Base-by-base conservation (phyloP, 2,113 vertebrate species). In the Tringa solitaria region DNA sequence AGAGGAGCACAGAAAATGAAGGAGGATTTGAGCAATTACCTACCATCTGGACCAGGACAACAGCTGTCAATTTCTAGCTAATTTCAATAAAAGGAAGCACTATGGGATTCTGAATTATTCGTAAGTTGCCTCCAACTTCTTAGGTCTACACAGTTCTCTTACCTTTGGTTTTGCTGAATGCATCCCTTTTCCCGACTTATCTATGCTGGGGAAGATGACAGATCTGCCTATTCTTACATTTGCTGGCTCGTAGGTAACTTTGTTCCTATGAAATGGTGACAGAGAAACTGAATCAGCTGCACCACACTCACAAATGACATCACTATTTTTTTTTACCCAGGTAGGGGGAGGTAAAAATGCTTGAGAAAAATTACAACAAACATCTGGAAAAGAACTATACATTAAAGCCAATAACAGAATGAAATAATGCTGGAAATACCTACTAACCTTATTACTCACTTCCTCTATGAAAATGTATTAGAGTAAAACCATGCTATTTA, bases 181-280 rank as follows among this genome's bases (percentile, higher is more conserved):
- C 77, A 93, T 37, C 51, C 83, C 84, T 91, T 95, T 97, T 72
- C 68, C 84, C 33, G 24, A 21, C 80, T 96, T 95, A 63, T 81
- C 20, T 87, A 32, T 53, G 3, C 63, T 61, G 69, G 84, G 54
- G 65, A 97, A 85, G 76, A 82, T 2, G 46, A 74, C 77, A 53
- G 84, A 73, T 82, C 61, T 96, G 30, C 23, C 32, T 90, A 83
- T 93, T 81, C 56, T 85, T 61, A 64, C 3, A 9, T 94, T 98
- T 94, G 95, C 94, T 83, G 91, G 41, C 68, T 97, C 64, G 27
- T 11, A 61, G 18, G 37, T n/a, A 95, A 96, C 90, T 70, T 76
- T 68, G 76, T 73, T 97, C 54, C 96, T 98, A 30, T 26, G 70
- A 90, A 89, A 89, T 23, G 0, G 0, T 27, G 61, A 83, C 20